Percentiles rank a stretch among this genome's conserved stretches.
Conservation (phyloP, 2,113 vertebrate species). For the Charadrius vociferus region DNA sequence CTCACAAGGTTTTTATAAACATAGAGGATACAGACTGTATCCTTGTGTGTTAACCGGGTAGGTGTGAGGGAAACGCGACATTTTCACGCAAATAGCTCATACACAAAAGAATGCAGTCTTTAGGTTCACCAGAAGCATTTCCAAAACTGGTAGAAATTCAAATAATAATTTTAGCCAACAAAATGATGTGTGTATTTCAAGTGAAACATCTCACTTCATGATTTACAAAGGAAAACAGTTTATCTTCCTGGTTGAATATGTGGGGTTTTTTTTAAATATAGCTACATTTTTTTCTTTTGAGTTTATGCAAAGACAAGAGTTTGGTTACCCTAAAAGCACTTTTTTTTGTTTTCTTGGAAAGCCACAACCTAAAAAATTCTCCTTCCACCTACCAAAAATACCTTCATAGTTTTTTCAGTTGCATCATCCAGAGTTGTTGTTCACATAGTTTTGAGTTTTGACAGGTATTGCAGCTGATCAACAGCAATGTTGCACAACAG, state of each 20-base stretch:
- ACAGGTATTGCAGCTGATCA: background rate
- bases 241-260: background rate
- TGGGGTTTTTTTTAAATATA: background rate
- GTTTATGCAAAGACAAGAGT: background rate
- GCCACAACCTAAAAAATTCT: background rate
- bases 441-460: background rate
- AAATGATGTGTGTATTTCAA: background rate
- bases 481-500: background rate
- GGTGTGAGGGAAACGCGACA: background rate
- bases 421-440: background rate
- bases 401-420: background rate
- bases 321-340: background rate
- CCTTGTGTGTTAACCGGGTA: background rate
- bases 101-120: background rate
- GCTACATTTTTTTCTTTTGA: background rate
- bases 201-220: background rate
- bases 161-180: background rate
- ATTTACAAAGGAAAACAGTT: background rate
- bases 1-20: background rate
- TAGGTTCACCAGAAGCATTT: background rate
- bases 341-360: background rate
- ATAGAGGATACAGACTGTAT: background rate
- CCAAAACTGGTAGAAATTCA: background rate
- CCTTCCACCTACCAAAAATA: background rate
- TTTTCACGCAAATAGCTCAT: background rate